A percentile compares a stretch with the other conserved stretches of the same genome.
phyloP scores from a whole-genome alignment of 2,113 vertebrate genomes.

The Fulica atra region DNA sequence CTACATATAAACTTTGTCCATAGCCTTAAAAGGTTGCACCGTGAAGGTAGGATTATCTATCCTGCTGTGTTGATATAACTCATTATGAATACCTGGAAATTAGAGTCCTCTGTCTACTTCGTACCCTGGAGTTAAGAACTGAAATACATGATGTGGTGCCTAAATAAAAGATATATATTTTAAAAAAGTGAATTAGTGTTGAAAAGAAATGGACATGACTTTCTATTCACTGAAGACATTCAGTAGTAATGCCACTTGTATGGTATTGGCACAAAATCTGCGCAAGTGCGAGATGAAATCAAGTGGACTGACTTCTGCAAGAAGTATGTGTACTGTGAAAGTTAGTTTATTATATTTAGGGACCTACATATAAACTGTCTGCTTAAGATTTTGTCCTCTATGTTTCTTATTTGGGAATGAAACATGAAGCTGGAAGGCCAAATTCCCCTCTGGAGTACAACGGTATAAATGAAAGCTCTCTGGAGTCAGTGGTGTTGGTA shows the following conservation, averaged over 20 bases:
- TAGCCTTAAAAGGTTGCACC: not conserved
- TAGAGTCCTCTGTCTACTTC: not conserved
- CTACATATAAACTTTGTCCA: not conserved
- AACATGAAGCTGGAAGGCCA: not conserved
- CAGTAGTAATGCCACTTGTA: not conserved
- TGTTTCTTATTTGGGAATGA: not conserved
- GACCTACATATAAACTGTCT: not conserved
- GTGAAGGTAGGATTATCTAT: not conserved
- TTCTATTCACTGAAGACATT: not conserved
- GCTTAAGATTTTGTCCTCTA: not conserved
- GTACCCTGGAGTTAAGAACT: not conserved
- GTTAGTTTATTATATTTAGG: not conserved
- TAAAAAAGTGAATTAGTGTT: not conserved
- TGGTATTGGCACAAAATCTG: not conserved
- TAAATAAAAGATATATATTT: not conserved
- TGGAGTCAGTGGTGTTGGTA: not conserved
- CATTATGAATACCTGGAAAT: not conserved
- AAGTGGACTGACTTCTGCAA: not conserved
- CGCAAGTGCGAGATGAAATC: not conserved
- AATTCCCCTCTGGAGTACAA: not conserved
- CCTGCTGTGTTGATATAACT: not conserved
- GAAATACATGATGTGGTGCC: not conserved
- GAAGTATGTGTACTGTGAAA: not conserved
- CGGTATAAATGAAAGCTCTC: not conserved
- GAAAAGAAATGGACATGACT: not conserved